Evolutionary conservation across 2,888 invertebrate genomes (phyloP), one percentile per base, ranked within the genome.

Genomic region (Dasypolia templi): DNA sequence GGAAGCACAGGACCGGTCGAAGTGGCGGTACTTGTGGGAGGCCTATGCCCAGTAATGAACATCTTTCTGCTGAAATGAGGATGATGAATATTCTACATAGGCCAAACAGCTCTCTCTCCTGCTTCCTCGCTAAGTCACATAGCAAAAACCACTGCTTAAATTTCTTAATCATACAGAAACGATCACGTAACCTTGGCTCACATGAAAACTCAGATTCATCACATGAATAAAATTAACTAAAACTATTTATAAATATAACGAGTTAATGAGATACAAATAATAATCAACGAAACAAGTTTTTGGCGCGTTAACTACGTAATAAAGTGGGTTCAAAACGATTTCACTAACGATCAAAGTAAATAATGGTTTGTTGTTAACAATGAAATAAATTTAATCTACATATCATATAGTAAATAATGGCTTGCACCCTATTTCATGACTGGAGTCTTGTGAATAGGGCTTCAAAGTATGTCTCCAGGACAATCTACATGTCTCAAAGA

Each of bases 191-290:
- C 77, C 65, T 82, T 73, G 53, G 42, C 55, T 73, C 42, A 73
- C 51, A 59, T 53, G 44, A 76, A 61, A 53, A 44, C 39, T 53
- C 55, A 66, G 69, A 76, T 58, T 63, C 49, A 70, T 35, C 46
- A 58, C 17, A 59, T 55, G 64, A 81, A 64, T 79, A 64, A 42
- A 62, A 76, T 81, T 65, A 68, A 61, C 42, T 62, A 39, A 67
- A 62, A 58, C 35, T 77, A 79, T 77, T 61, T 77, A n/a, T 77
- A 79, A 59, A 11, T 26, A 42, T 55, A 56, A 44, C 51, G 9
- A 29, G 26, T 53, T 59, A 3, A 35, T 35, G 35, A 49, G n/a
- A 51, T n/a, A 51, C 22, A 51, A 1, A 51, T 5, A 29, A 56
- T 32, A 19, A 32, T 56, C 32, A 49, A 19, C 49, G 2, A 59